These are phyloP conservation scores for Pseudopipra pipra DNA, from an alignment of 2,113 vertebrate species.

Conservation along the genomic window DNA sequence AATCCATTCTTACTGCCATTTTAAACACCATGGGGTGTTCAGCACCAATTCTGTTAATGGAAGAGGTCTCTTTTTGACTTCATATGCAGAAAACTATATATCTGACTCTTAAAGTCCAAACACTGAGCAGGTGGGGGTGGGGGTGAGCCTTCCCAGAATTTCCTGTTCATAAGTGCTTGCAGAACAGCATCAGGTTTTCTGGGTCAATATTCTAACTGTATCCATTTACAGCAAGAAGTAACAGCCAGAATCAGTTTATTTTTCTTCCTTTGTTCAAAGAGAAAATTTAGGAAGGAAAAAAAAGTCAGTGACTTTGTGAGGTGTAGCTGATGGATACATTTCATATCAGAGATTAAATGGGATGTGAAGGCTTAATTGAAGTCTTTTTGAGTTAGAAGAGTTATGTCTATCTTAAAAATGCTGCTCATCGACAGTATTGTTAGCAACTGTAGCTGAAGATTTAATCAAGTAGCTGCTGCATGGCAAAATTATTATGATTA, in stretches of 20 bases:
- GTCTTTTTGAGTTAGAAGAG: background rate
- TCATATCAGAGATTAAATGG: background rate
- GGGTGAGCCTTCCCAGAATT: background rate
- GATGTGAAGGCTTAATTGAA: background rate
- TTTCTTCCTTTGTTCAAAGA: background rate
- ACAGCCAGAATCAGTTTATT: background rate
- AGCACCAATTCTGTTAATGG: background rate
- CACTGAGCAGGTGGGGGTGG: background rate
- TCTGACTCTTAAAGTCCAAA: background rate
- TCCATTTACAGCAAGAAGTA: background rate
- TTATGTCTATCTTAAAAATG: background rate
- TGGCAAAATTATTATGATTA: background rate
- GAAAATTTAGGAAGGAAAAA: background rate
- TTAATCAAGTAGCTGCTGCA: background rate
- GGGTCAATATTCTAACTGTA: background rate
- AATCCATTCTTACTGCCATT: background rate
- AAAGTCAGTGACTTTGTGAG: background rate
- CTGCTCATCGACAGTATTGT: background rate
- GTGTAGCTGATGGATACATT: background rate
- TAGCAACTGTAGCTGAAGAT: background rate
- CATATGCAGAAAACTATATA: background rate
- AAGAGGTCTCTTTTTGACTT: background rate
- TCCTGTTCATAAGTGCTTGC: background rate
- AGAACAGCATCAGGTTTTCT: background rate
- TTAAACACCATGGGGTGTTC: background rate